Conservation (phyloP, 1,140 invertebrate species). For the Drosophila sp. region DNA sequence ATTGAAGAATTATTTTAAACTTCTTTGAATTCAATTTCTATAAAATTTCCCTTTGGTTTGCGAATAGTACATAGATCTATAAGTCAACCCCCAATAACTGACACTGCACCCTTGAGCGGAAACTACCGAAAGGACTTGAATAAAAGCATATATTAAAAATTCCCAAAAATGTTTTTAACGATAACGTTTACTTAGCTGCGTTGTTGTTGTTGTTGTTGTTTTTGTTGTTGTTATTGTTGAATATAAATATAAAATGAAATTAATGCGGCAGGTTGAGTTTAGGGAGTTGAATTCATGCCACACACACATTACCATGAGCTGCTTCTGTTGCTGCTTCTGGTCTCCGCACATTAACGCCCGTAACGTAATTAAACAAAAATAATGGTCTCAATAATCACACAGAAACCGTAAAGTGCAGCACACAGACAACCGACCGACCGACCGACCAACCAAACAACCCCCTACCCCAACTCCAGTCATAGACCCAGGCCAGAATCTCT, state of each 20-base stretch:
- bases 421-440: constrained; percentile 19
- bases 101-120: constrained; percentile 5
- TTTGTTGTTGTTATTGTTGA: constrained; percentile 38
- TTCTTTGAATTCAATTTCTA: neutral
- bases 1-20: neutral
- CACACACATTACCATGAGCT: neutral
- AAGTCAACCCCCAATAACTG: constrained; percentile 4
- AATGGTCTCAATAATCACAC: constrained; percentile 81
- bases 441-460: constrained; percentile 14
- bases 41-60: neutral
- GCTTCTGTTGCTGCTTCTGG: constrained; percentile 37
- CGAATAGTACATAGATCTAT: neutral
- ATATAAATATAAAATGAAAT: constrained; percentile 55
- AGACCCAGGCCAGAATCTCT: neutral
- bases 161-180: constrained; percentile 26
- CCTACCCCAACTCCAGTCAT: neutral
- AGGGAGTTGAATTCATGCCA: constrained; percentile 35
- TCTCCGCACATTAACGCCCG: constrained; percentile 75
- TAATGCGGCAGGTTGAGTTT: constrained; percentile 42
- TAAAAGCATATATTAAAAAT: constrained; percentile 44
- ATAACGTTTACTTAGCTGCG: constrained; percentile 7
- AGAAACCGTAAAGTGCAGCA: constrained; percentile 64
- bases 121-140: constrained; percentile 29
- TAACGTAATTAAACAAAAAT: constrained; percentile 83
- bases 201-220: constrained; percentile 35